These are phyloP conservation scores for Dryococelus australis DNA, from an alignment of 2,888 invertebrate genomes.

Conservation along the genomic window DNA sequence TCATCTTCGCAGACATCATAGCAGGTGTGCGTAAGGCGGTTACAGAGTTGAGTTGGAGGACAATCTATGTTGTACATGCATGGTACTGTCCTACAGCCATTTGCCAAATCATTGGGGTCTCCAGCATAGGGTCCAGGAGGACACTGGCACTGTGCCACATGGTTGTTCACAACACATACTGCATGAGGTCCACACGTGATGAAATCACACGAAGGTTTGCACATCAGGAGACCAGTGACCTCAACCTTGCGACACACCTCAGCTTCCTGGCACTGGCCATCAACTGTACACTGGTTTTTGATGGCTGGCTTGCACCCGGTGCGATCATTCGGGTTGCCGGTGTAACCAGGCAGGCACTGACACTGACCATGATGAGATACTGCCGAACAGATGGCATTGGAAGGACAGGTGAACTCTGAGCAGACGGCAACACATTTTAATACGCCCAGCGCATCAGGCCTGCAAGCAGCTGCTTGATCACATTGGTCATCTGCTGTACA, in stretches of 20 bases:
- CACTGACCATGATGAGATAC: constrained; percentile 78
- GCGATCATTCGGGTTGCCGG: constrained; percentile 89
- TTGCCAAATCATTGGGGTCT: constrained; percentile 78
- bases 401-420: constrained; percentile 81
- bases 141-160: constrained; percentile 88
- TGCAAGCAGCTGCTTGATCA: constrained; percentile 72
- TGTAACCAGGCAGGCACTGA: constrained; percentile 82
- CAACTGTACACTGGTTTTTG: constrained; percentile 78
- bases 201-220: constrained; percentile 79
- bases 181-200: constrained; percentile 85
- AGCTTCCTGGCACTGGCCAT: constrained; percentile 84
- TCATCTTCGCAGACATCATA: constrained; percentile 81
- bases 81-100: constrained; percentile 80
- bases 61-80: constrained; percentile 90
- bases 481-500: constrained; percentile 78
- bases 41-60: constrained; percentile 79
- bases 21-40: constrained; percentile 83
- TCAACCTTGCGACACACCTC: constrained; percentile 75
- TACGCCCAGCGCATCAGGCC: constrained; percentile 85
- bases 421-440: constrained; percentile 83
- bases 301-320: constrained; percentile 80
- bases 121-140: constrained; percentile 87
- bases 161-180: constrained; percentile 87
- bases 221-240: constrained; percentile 67
- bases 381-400: constrained; percentile 82